Evolutionary conservation across 2,888 invertebrate species (phyloP), one percentile per base, ranked within the genome.

Genomic region (Phaedon cochleariae): DNA sequence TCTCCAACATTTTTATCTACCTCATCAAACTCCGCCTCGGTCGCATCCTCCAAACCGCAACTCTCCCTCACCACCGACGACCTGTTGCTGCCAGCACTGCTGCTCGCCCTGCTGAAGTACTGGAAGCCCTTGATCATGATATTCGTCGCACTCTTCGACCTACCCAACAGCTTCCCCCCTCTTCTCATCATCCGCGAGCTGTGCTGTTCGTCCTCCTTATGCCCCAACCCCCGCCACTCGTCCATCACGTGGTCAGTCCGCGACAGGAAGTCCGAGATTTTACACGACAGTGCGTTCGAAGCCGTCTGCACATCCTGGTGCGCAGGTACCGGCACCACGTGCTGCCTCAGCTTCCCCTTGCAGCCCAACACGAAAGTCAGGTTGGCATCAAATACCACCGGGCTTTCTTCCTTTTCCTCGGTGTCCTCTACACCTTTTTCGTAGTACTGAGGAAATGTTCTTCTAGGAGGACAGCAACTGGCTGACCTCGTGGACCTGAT

Each of bases 221-320:
- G 88, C 0, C 93, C 92, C 55, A 92, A 76, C 68, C 90, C 86
- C 62, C 89, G 86, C 95, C 95, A 95, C 79, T 95, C 94, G 76
- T 95, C 93, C 89, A 93, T 93, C 0, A 95, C 90, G 82, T 95
- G 95, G 83, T 95, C 95, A 2, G 95, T 95, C 69, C 92, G 87
- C 77, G 89, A 89, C 31, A 95, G 84, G 76, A 95, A 95, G 77
- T 90, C 91, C 61, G 92, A 89, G 59, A 95, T 95, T 83, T 92
- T 92, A 34, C 86, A 87, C 29, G 90, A 89, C 17, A 95, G 84
- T 73, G 90, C 90, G 64, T 90, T 92, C 0, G 94, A 94, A 1
- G 92, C 91, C 0, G 94, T 94, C 53, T 89, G 86, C 37, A 91
- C 89, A 79, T 93, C 93, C 72, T 90, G 83, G 77, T 92, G 91